Percentiles rank a stretch among this genome's conserved stretches.
Conservation (phyloP, 2,113 vertebrate species). For the Ptyas mucosa region DNA sequence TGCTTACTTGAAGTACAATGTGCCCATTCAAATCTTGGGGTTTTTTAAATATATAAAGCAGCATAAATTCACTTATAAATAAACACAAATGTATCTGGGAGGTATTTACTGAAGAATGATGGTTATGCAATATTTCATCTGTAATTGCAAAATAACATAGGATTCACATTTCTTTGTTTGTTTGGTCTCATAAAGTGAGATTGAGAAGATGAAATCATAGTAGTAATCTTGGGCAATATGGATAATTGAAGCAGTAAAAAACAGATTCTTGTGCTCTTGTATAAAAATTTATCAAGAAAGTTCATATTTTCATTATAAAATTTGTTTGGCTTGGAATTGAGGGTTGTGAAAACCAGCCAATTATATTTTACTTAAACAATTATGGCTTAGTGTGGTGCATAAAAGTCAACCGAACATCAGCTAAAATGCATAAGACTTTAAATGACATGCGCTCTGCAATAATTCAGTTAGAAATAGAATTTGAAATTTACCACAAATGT, state of each 20-base stretch:
- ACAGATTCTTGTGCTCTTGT: neutral
- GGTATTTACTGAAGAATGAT: neutral
- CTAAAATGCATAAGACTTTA: neutral
- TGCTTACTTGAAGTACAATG: neutral
- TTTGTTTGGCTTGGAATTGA: neutral
- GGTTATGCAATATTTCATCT: neutral
- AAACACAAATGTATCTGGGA: neutral
- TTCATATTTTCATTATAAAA: neutral
- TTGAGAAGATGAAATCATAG: neutral
- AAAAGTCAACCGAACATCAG: neutral
- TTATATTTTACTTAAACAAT: neutral
- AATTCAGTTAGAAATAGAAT: neutral
- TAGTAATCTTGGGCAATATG: neutral
- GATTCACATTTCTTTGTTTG: neutral
- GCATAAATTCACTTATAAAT: neutral
- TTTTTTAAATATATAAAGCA: neutral
- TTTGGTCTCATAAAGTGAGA: neutral
- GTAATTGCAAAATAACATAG: neutral
- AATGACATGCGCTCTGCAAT: neutral
- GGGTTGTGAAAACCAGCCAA: conserved; percentile 72
- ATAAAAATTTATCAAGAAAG: neutral
- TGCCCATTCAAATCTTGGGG: neutral
- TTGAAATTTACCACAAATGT: neutral
- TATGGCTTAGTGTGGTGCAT: neutral
- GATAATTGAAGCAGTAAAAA: neutral